Conservation (phyloP, 2,888 invertebrate genomes). For the Marronus borbonicus region DNA sequence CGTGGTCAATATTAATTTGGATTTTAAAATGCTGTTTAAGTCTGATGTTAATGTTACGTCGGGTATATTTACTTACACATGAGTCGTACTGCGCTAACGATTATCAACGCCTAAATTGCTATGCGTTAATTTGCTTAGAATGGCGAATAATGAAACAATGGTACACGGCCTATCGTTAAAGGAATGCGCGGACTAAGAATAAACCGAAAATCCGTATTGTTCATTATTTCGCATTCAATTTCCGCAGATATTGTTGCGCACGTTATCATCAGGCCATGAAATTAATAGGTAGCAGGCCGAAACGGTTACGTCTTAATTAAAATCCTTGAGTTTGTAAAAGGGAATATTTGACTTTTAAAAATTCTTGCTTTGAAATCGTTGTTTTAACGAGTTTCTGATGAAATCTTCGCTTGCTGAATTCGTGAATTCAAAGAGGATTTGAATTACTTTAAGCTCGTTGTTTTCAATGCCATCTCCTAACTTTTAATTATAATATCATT, state of each 20-base stretch:
- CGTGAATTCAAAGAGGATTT: no score
- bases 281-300: neutral
- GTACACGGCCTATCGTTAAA: neutral
- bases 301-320: neutral
- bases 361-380: neutral
- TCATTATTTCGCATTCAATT: slow-evolving; percentile 7
- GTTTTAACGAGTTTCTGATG: neutral
- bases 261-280: neutral
- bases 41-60: neutral
- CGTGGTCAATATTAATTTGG: neutral
- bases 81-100: neutral
- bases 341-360: neutral
- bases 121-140: slow-evolving; percentile 7
- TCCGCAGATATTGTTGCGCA: slow-evolving; percentile 3
- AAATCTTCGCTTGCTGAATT: no score
- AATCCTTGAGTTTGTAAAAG: neutral
- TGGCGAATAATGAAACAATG: slow-evolving; percentile 18
- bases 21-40: neutral
- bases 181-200: slow-evolving; percentile 8
- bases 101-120: neutral
- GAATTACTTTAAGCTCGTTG: no score
- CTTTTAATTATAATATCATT: no score
- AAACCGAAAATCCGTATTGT: neutral
- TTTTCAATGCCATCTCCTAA: no score
- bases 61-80: neutral